Evolutionary conservation across 2,797 vertebrate species (phyloP), one percentile per base, ranked within the genome.

Genomic region (Microchirus variegatus): DNA sequence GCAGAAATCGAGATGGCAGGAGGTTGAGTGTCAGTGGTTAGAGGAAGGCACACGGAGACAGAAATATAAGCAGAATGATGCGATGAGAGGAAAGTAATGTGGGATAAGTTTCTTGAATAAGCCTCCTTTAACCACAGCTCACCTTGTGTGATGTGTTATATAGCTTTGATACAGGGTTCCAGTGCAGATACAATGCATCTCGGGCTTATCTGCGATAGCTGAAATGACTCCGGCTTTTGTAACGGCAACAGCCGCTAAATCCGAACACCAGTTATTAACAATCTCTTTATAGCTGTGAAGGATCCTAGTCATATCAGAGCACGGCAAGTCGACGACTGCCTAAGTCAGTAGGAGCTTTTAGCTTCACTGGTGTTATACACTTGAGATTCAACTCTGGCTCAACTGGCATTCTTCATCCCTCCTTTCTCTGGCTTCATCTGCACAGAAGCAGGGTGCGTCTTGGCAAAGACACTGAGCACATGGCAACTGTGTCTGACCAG

Each of bases 61-160:
- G 78, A 83, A 81, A 83, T 67, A 77, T 51, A 80, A 71, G 63
- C 53, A 47, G 66, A 57, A 37, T n/a, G 68, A 63, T 49, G 66
- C 60, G 70, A 69, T n/a, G 19, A 66, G 60, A 57, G 59, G 6
- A 47, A 48, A 73, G 59, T 48, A 58, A 55, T 16, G 53, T 10
- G 2, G 65, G 55, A 62, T 52, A n/a, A 42, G 48, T 70, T 73
- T 57, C 51, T 44, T 14, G 58, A 22, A 59, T 73, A 81, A 79
- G 67, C 75, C 62, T 58, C 76, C 56, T 67, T 71, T 59, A 69
- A 77, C 74, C 62, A 48, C 57, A 71, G 57, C 52, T 64, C 72
- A 59, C 74, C 67, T 63, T 70, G n/a, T n/a, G n/a, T n/a, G 69
- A 82, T 79, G 78, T 78, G 31, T 18, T 17, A 49, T 17, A 49